Evolutionary conservation across 2,113 vertebrate genomes (phyloP).

Genomic region (Vombatus ursinus): DNA sequence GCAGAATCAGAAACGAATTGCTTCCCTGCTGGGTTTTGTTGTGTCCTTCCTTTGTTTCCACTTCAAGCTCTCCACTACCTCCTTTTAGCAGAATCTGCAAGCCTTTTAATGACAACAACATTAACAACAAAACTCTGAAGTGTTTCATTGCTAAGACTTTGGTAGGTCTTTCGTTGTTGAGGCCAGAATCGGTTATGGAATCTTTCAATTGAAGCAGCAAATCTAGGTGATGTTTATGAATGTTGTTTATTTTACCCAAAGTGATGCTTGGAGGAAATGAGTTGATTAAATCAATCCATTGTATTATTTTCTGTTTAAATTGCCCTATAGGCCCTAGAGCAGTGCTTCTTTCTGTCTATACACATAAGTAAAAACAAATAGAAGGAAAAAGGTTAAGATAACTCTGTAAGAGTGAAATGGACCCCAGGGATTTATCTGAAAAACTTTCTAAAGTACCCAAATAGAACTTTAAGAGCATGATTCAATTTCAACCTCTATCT

Average conservation of each 20-base stretch:
- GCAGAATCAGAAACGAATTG: not conserved
- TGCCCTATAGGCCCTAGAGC: constrained; percentile 49
- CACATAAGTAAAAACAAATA: constrained; percentile 76
- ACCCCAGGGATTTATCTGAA: constrained; percentile 27
- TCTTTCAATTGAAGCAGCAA: constrained; percentile 55
- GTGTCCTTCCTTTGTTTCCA: not conserved
- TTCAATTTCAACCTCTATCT: not conserved
- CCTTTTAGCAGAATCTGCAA: not conserved
- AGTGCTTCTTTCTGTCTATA: constrained; percentile 58
- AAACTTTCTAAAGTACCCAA: constrained; percentile 49
- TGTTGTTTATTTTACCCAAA: constrained; percentile 68
- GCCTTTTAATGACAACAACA: not conserved
- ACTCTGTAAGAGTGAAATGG: constrained; percentile 59
- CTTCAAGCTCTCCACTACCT: not conserved
- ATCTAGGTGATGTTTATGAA: constrained; percentile 41
- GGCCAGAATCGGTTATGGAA: constrained; percentile 63
- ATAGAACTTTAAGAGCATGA: constrained; percentile 48
- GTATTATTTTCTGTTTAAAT: constrained; percentile 65
- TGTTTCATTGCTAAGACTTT: not conserved
- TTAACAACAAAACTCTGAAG: not conserved
- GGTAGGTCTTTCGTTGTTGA: not conserved
- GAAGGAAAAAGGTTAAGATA: constrained; percentile 71
- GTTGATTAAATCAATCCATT: constrained; percentile 68
- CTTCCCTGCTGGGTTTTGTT: not conserved
- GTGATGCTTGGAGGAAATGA: constrained; percentile 65